Conservation (phyloP, 2,888 invertebrate genomes). For the Ecliptopera silaceata region DNA sequence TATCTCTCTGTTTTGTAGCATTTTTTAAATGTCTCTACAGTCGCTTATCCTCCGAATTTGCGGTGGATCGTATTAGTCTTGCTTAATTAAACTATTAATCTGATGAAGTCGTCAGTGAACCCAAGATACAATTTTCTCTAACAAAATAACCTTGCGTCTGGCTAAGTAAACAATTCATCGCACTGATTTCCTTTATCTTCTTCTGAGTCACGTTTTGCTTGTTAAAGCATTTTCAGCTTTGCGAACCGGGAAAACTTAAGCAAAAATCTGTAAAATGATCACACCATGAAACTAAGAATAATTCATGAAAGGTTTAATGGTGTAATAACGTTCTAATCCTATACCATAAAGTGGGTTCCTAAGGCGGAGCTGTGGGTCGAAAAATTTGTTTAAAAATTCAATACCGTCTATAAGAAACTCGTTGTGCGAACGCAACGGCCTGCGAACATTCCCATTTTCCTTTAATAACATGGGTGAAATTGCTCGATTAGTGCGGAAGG, state of each 20-base stretch:
- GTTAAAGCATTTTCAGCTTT: constrained; percentile 3
- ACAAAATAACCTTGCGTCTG: constrained; percentile 21
- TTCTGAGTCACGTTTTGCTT: constrained; percentile 8
- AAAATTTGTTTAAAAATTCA: constrained; percentile 81
- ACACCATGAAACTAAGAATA: constrained; percentile 46
- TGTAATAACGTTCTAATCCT: constrained; percentile 71
- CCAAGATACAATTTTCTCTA: constrained; percentile 23
- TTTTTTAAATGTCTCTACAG: constrained; percentile 67
- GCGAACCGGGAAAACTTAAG: constrained; percentile 11
- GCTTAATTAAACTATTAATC: constrained; percentile 41
- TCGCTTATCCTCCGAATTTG: constrained; percentile 38
- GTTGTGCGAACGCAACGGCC: constrained; percentile 75
- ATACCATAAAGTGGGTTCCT: constrained; percentile 68
- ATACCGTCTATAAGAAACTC: constrained; percentile 78
- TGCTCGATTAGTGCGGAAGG: constrained; percentile 76
- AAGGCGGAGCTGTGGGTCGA: constrained; percentile 61
- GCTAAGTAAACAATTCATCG: constrained; percentile 20
- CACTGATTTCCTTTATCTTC: constrained; percentile 15
- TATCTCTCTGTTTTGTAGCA: constrained; percentile 73
- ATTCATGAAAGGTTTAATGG: constrained; percentile 66
- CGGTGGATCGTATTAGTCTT: constrained; percentile 38
- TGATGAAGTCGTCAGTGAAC: constrained; percentile 30
- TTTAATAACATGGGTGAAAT: constrained; percentile 79
- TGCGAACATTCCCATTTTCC: constrained; percentile 78
- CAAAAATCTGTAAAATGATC: constrained; percentile 27